Conservation (phyloP, 1,140 invertebrate species). For the Lethrus apterus region DNA sequence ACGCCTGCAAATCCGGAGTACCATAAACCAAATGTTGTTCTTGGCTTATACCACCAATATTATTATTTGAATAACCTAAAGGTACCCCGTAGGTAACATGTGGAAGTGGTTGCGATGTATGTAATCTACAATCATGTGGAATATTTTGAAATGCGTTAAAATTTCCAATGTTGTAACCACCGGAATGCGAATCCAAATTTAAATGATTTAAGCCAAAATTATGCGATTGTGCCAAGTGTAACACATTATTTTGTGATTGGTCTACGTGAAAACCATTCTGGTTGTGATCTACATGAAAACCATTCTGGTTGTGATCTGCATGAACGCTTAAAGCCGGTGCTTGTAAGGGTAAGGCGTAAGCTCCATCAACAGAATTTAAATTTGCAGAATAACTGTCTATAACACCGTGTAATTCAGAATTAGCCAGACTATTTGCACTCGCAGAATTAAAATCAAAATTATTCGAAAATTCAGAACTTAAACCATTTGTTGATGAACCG, state of each 20-base stretch:
- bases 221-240: too few relatives aligned
- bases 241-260: too few relatives aligned
- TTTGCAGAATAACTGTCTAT: too few relatives aligned
- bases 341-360: constrained; percentile 8
- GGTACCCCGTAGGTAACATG: constrained; percentile 35
- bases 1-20: constrained; percentile 21
- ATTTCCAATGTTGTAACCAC: constrained; percentile 15
- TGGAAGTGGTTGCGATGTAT: constrained; percentile 31
- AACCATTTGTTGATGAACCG: constrained; percentile 26
- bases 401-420: too few relatives aligned
- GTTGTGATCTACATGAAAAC: background rate
- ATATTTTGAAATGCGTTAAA: background rate
- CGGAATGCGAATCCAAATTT: constrained; percentile 3
- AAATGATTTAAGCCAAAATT: constrained; percentile 40
- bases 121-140: constrained; percentile 28
- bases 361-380: background rate
- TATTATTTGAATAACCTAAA: constrained; percentile 31
- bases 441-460: constrained; percentile 25
- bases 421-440: constrained; percentile 41
- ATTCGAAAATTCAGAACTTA: constrained; percentile 25
- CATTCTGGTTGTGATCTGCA: background rate
- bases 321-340: background rate
- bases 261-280: constrained; percentile 1
- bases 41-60: constrained; percentile 27
- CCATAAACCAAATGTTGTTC: constrained; percentile 18